These are phyloP conservation scores for Pomatostomus ruficeps DNA, from an alignment of 2,113 vertebrate genomes.

Conservation along the genomic window DNA sequence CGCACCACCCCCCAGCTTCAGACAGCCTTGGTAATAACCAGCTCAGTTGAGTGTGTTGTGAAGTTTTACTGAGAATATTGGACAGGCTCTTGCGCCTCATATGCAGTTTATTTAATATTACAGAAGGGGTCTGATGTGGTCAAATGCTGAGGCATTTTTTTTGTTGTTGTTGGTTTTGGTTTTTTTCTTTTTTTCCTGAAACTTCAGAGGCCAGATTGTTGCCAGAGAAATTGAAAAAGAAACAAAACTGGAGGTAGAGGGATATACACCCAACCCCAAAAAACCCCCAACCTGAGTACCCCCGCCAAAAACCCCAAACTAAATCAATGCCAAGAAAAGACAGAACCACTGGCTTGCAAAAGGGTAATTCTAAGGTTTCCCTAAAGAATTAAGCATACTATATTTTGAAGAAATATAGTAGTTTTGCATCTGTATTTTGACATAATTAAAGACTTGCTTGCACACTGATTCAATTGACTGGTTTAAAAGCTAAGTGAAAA, in stretches of 20 bases:
- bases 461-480: background rate
- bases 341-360: background rate
- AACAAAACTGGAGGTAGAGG: background rate
- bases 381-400: background rate
- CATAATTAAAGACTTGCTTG: background rate
- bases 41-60: background rate
- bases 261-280: too few relatives aligned
- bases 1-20: background rate
- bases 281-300: background rate
- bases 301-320: background rate
- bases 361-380: background rate
- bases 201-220: background rate
- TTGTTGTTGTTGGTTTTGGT: background rate
- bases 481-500: background rate
- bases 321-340: fast-evolving
- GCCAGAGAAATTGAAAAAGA: background rate
- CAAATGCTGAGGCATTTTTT: background rate
- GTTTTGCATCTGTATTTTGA: background rate
- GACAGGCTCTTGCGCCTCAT: background rate
- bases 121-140: background rate
- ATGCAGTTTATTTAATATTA: background rate
- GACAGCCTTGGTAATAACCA: background rate
- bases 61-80: background rate
- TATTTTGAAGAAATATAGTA: background rate
- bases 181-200: background rate